Base-by-base conservation (phyloP, 1,140 invertebrate genomes). In the Orchestia grillus region DNA sequence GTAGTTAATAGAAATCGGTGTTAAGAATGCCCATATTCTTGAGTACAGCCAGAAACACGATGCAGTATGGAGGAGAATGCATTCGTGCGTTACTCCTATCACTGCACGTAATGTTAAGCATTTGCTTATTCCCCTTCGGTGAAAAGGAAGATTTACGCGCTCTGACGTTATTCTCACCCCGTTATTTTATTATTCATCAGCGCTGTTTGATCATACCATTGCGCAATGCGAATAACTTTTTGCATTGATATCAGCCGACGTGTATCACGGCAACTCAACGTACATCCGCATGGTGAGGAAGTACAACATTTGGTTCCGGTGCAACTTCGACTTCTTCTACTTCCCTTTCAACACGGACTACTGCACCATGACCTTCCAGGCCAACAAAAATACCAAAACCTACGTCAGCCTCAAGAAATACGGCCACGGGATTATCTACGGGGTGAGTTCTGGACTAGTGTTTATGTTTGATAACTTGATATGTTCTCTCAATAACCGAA, bases 311-410 rank as follows among this genome's bases (percentile, higher is more conserved):
- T 95, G 90, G 41, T 97, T 97, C 96, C 87, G 77, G 8, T 96
- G 96, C 91, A 90, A 42, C 91, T 97, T 96, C 95, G 96, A 97
- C 96, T 97, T 97, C 90, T 96, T 96, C 96, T 96, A 96, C 96
- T 97, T 96, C 95, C 96, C 96, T 40, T 97, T 97, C 96, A 97
- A 96, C 96, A 97, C 96, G 28, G 96, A 97, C 91, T 97, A 96
- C 96, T 97, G 96, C 95, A 91, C n/a, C 95, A 97, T 96, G 96
- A 90, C 95, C 88, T 96, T 97, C 95, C 95, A 96, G 57, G 91
- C 96, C 44, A 96, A 97, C 77, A 96, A 96, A 95, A 96, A 97
- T 90, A 96, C 96, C 0, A 45, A 96, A 0, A 96, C 47, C 1
- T 96, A 96, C 77, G 96, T 96, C 87, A 95, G 44, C 36, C 53